A percentile compares a stretch with the other conserved stretches of the same genome.
These are phyloP conservation scores for Bergia puertoricense DNA, from an alignment of 92 coral and sea anemone genomes.

Conservation along the genomic window DNA sequence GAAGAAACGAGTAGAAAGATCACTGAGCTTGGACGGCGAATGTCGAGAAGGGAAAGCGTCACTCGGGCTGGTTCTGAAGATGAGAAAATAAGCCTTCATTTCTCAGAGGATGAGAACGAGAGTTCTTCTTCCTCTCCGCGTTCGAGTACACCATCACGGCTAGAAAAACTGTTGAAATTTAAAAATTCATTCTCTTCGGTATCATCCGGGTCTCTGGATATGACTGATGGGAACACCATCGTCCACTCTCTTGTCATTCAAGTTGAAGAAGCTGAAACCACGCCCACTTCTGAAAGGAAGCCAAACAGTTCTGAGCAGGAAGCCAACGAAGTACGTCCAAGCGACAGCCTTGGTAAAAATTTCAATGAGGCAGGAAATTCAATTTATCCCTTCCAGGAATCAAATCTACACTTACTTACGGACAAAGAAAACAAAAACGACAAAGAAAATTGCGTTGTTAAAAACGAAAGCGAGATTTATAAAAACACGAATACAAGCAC, in stretches of 20 bases:
- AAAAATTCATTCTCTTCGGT: constrained; percentile 64
- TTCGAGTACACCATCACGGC: constrained; percentile 17
- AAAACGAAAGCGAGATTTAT: background rate
- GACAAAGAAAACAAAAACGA: background rate
- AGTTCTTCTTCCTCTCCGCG: constrained; percentile 45
- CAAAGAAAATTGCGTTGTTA: background rate
- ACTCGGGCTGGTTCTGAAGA: constrained; percentile 76
- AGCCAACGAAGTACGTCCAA: background rate
- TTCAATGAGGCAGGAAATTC: background rate
- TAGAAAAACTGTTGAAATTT: constrained; percentile 56
- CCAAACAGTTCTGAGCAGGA: background rate
- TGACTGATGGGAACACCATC: background rate
- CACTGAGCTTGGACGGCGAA: constrained; percentile 17
- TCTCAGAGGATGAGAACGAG: constrained; percentile 72
- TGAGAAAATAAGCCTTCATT: constrained; percentile 78
- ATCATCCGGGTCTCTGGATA: constrained; percentile 51
- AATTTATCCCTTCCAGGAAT: background rate
- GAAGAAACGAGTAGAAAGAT: background rate
- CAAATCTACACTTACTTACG: background rate
- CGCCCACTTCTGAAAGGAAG: background rate
- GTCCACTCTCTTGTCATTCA: background rate
- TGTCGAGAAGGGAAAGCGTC: constrained; percentile 39
- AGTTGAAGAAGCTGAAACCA: constrained; percentile 13
- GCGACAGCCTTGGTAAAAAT: background rate
- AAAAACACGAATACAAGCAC: background rate